Percentiles rank a stretch among this genome's conserved stretches.
Conservation (phyloP, 2,113 vertebrate species). For the Pseudorhombus dupliciocellatus region DNA sequence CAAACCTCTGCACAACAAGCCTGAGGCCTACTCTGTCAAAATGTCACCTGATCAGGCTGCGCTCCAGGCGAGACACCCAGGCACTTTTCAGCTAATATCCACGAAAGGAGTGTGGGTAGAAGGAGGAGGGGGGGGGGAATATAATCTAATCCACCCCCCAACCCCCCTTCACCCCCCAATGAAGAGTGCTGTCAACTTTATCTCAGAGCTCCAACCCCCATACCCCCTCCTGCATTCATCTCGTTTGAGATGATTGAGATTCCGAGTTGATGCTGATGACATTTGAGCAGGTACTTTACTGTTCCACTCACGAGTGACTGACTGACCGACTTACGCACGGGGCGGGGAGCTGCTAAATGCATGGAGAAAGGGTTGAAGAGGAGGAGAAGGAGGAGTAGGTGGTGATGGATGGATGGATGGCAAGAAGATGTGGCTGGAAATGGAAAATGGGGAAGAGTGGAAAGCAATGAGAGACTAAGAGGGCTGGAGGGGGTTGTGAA, state of each 20-base stretch:
- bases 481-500: conserved; percentile 4
- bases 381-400: neutral
- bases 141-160: conserved; percentile 70
- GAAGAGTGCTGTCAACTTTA: conserved; percentile 81
- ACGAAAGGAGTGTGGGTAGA: conserved; percentile 51
- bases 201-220: conserved; percentile 59
- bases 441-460: conserved; percentile 22
- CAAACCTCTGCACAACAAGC: conserved; percentile 65
- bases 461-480: conserved; percentile 4
- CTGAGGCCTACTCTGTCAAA: conserved; percentile 71
- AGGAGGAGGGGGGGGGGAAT: conserved; percentile 19
- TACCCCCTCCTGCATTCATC: conserved; percentile 35
- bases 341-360: conserved; percentile 41
- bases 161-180: conserved; percentile 49
- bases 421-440: conserved; percentile 13
- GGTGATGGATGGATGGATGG: too few species aligned
- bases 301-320: conserved; percentile 33
- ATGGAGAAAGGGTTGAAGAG: conserved; percentile 1
- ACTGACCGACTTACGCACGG: conserved; percentile 39
- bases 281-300: conserved; percentile 68
- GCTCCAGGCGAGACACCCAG: conserved; percentile 65
- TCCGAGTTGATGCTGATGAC: conserved; percentile 75
- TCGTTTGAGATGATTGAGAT: conserved; percentile 75
- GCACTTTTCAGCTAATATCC: conserved; percentile 67
- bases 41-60: conserved; percentile 66